Percentiles rank a stretch among this genome's conserved stretches.
phyloP scores from a whole-genome alignment of 1,140 invertebrate species.

The Caenorhabditis remanei region DNA sequence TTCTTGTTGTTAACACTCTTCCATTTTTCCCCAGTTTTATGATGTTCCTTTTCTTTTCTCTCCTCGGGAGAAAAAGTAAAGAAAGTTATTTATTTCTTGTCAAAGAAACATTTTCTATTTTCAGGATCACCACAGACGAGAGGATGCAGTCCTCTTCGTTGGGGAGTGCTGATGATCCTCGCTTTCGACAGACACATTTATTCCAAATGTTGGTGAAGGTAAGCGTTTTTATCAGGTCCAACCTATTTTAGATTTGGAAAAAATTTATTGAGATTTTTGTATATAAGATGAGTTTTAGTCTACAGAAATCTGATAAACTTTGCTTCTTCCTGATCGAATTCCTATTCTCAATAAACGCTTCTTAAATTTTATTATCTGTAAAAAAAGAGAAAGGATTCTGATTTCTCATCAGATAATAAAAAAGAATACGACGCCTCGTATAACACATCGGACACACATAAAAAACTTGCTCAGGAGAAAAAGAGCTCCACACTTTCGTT shows the following conservation, averaged over 20 bases:
- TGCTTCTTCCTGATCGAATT: too few species aligned
- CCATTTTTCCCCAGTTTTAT: conserved; percentile 32
- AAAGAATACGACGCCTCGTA: background rate
- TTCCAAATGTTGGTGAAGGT: conserved; percentile 55
- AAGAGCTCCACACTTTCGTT: background rate
- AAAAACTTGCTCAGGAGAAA: background rate
- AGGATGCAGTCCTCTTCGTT: conserved; percentile 56
- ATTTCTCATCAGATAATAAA: conserved; percentile 42
- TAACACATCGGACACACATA: background rate
- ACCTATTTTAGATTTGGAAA: too few species aligned
- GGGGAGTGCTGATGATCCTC: conserved; percentile 54
- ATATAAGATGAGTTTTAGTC: too few species aligned
- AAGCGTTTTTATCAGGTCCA: too few species aligned
- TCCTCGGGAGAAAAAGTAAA: background rate
- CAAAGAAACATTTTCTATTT: background rate
- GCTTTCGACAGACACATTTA: conserved; percentile 46
- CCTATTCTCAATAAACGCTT: background rate
- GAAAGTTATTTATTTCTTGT: background rate
- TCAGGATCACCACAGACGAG: conserved; percentile 54
- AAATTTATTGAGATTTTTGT: too few species aligned
- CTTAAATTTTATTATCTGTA: background rate
- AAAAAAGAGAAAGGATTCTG: background rate
- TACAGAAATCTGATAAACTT: too few species aligned
- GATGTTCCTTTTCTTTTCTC: conserved; percentile 27
- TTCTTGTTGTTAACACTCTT: conserved; percentile 20